Conservation (phyloP, 2,888 invertebrate genomes). For the Fissipunctia ypsillon region DNA sequence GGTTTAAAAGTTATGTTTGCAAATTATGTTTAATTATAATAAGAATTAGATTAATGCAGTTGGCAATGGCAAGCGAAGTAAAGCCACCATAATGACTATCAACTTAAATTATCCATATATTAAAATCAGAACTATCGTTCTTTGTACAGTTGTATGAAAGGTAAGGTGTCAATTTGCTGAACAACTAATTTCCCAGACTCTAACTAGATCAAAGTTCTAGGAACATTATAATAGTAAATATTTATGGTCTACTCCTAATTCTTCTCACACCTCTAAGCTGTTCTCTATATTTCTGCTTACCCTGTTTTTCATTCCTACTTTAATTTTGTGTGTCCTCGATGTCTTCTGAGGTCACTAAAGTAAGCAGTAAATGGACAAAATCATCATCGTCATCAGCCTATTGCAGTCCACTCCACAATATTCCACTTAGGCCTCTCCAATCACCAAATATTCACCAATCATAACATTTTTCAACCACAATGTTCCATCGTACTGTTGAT, state of each 20-base stretch:
- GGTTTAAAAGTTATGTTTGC: neutral
- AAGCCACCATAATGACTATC: too few species aligned
- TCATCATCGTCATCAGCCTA: neutral
- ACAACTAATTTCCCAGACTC: neutral
- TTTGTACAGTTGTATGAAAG: neutral
- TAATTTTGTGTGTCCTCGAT: neutral
- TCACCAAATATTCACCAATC: neutral
- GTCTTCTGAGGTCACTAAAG: neutral
- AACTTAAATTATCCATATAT: too few species aligned
- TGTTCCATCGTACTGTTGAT: too few species aligned
- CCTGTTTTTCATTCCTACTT: neutral
- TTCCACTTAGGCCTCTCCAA: neutral
- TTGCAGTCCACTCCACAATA: neutral
- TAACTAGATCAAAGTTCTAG: neutral
- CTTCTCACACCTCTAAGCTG: too few species aligned
- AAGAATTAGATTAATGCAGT: neutral
- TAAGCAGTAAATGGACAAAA: neutral
- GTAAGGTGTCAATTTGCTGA: neutral
- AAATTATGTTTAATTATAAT: neutral
- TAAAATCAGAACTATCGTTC: neutral
- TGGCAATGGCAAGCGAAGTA: too few species aligned
- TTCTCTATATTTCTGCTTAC: neutral
- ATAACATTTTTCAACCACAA: neutral
- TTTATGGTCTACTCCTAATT: neutral
- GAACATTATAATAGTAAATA: too few species aligned